Evolutionary conservation across 2,113 vertebrate species (phyloP).

Genomic region (Sylvietta virens): DNA sequence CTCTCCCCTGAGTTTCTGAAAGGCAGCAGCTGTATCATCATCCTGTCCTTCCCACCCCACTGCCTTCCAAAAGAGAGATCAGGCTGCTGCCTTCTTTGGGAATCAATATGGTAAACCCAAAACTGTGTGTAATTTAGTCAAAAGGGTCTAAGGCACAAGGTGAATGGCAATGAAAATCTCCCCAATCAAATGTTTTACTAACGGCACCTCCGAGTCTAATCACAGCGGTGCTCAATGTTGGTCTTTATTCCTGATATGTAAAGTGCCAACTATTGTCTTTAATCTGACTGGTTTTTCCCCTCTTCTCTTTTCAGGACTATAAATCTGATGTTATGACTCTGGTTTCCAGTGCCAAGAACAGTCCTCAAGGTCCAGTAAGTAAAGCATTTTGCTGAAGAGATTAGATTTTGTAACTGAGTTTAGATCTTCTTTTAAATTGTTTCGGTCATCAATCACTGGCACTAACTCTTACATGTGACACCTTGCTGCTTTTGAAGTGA

Average conservation of each 20-base stretch:
- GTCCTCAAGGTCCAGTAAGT: conserved; percentile 61
- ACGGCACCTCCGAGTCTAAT: not conserved
- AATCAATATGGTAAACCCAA: not conserved
- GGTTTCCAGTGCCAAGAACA: not conserved
- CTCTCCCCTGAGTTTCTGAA: not conserved
- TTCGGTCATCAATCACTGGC: not conserved
- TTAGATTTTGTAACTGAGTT: not conserved
- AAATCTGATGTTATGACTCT: not conserved
- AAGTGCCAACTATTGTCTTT: not conserved
- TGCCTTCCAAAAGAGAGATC: not conserved
- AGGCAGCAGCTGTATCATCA: not conserved
- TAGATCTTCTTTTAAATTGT: not conserved
- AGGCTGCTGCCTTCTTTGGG: not conserved
- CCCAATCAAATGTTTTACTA: not conserved
- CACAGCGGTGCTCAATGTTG: not conserved
- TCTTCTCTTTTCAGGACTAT: conserved; percentile 8
- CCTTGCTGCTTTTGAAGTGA: not conserved
- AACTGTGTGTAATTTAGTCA: not conserved
- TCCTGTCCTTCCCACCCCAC: not conserved
- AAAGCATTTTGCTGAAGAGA: conserved; percentile 10
- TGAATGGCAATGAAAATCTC: not conserved
- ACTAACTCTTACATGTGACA: not conserved
- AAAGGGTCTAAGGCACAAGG: not conserved
- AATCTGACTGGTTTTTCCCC: not conserved
- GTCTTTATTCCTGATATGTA: not conserved